Conservation (phyloP, 1,140 invertebrate species). For the Anoplophora glabripennis region DNA sequence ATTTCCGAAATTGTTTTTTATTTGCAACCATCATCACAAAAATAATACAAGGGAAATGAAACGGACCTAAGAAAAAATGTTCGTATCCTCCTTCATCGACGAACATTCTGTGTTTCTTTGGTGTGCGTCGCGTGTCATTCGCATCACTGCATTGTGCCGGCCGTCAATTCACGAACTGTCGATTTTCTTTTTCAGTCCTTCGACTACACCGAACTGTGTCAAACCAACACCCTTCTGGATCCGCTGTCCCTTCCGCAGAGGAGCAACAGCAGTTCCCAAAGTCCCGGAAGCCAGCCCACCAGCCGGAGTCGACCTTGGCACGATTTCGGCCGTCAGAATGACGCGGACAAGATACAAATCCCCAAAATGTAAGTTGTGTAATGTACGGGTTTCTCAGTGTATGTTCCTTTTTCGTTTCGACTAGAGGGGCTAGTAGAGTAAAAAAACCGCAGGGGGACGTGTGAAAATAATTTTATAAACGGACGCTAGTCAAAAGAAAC, state of each 20-base stretch:
- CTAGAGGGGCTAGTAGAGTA: too few relatives aligned
- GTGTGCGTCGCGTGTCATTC: constrained; percentile 7
- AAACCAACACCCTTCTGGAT: constrained; percentile 55
- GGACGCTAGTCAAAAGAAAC: too few relatives aligned
- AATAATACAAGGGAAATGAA: too few relatives aligned
- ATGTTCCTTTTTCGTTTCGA: too few relatives aligned
- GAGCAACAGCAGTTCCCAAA: constrained; percentile 61
- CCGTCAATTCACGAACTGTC: neutral
- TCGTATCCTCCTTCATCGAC: too few relatives aligned
- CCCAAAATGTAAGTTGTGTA: constrained; percentile 87
- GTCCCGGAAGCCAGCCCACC: constrained; percentile 63
- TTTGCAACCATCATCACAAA: too few relatives aligned
- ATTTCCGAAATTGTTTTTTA: too few relatives aligned
- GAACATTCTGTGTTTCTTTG: too few relatives aligned
- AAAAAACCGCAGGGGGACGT: too few relatives aligned
- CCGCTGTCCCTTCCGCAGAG: constrained; percentile 53
- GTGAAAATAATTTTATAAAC: too few relatives aligned
- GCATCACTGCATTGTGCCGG: constrained; percentile 10
- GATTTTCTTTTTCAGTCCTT: constrained; percentile 66
- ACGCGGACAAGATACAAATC: constrained; percentile 95
- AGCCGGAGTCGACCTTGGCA: constrained; percentile 76
- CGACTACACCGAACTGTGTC: constrained; percentile 84
- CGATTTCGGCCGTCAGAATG: constrained; percentile 87
- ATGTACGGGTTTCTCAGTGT: too few relatives aligned
- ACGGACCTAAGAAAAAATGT: too few relatives aligned